Conservation (phyloP, 2,888 invertebrate species). For the Apoda limacodes region DNA sequence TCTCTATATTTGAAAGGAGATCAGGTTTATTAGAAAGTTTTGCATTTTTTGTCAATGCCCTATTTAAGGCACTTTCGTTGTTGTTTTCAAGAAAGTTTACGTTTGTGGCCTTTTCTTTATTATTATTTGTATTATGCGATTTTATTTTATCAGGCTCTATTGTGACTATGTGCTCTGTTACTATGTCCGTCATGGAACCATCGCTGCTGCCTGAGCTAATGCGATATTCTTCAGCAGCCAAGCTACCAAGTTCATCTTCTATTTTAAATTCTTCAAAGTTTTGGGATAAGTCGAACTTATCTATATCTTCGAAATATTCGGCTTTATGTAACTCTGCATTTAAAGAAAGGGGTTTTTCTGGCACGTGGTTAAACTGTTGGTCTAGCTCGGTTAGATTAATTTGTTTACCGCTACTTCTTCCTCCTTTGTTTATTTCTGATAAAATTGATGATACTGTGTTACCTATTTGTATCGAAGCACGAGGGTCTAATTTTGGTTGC, state of each 20-base stretch:
- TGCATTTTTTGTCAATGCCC: conserved; percentile 43
- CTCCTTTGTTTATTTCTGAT: conserved; percentile 68
- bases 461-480: conserved; percentile 71
- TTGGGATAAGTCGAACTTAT: conserved; percentile 77
- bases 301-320: conserved; percentile 63
- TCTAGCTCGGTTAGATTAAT: conserved; percentile 58
- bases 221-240: conserved; percentile 62
- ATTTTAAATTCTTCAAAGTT: conserved; percentile 85
- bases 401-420: conserved; percentile 51
- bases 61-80: conserved; percentile 36
- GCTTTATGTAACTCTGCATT: conserved; percentile 49
- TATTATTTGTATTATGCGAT: conserved; percentile 26
- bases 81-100: conserved; percentile 43
- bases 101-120: conserved; percentile 32
- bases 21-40: conserved; percentile 66
- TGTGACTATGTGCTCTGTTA: conserved; percentile 46
- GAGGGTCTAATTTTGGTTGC: conserved; percentile 58
- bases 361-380: conserved; percentile 49
- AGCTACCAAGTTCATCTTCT: conserved; percentile 75
- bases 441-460: conserved; percentile 72
- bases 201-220: conserved; percentile 66
- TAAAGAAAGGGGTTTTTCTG: conserved; percentile 31
- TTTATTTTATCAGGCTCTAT: conserved; percentile 48
- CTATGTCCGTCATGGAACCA: conserved; percentile 52
- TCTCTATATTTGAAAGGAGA: conserved; percentile 67